Evolutionary conservation across 2,113 vertebrate genomes (phyloP), one percentile per base, ranked within the genome.

Genomic region (Syngnathus typhle): DNA sequence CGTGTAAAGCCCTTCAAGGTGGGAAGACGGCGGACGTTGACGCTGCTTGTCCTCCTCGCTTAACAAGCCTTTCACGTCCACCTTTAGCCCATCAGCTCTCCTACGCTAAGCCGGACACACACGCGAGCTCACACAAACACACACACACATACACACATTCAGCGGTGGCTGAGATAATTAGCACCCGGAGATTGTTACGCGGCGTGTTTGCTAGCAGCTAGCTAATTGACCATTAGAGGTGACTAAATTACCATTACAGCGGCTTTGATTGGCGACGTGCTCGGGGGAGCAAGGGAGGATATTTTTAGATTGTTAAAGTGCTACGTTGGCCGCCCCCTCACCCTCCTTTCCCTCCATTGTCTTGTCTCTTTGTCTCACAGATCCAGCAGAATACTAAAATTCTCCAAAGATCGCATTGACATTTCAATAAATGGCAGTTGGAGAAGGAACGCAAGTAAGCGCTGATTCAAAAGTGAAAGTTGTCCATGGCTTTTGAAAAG

Each of bases 201-300:
- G 74, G 69, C 67, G 76, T 60, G 72, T 68, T 73, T 63, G 71
- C 75, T 84, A 82, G 85, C 84, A 68, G 72, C 76, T 70, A 72
- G 78, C 87, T 87, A 86, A 91, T 90, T 82, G 84, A 73, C 83
- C 84, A 89, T 89, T 85, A 88, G 87, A 79, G 80, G 81, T 81
- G 85, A 84, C 82, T 75, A 65, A 84, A 88, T 87, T 82, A 84
- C 83, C 85, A 87, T 87, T 78, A 83, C 85, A 87, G 84, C 75
- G 75, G 73, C 82, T 75, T 77, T 79, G 68, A 80, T 79, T 71
- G 78, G 67, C 66, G 65, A 79, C 41, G 77, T 76, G 80, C 70
- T 76, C 58, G 52, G 75, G 66, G 70, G 72, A 79, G 80, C 69
- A 55, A 62, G 74, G 76, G 77, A 54, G 12, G 54, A 56, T 61